phyloP scores from a whole-genome alignment of 2,888 invertebrate species.

The Andrena marginata region DNA sequence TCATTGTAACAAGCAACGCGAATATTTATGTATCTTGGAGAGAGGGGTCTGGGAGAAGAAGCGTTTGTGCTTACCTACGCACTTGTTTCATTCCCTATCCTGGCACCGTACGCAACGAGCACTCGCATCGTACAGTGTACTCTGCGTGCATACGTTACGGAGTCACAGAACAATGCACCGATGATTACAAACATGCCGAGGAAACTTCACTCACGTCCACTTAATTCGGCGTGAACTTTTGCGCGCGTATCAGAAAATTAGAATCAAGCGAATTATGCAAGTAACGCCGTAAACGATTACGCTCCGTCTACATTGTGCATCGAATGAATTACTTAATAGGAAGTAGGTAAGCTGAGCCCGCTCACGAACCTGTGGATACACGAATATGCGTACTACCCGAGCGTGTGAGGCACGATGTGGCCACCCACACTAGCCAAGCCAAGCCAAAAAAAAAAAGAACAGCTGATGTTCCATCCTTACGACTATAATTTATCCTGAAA shows the following conservation, averaged over 20 bases:
- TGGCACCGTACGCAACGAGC: too few relatives aligned
- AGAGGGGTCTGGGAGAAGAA: too few relatives aligned
- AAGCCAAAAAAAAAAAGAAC: conserved; percentile 73
- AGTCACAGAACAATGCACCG: conserved; percentile 7
- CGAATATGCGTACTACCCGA: neutral
- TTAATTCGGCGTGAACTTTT: conserved; percentile 30
- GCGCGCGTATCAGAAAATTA: conserved; percentile 14
- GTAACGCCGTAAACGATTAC: conserved; percentile 2
- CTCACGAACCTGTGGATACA: neutral
- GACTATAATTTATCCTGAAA: conserved; percentile 80
- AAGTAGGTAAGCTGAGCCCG: neutral
- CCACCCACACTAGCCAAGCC: conserved; percentile 77
- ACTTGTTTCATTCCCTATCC: too few relatives aligned
- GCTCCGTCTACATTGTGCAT: neutral
- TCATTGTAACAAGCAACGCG: too few relatives aligned
- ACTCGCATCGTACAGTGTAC: neutral
- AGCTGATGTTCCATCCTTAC: conserved; percentile 78
- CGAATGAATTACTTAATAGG: conserved; percentile 28
- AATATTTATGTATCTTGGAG: too few relatives aligned
- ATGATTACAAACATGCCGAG: neutral
- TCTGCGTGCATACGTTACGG: neutral
- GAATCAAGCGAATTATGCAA: conserved; percentile 5
- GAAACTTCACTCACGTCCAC: neutral
- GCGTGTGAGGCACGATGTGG: conserved; percentile 70
- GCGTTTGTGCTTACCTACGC: too few relatives aligned